Evolutionary conservation across 2,113 vertebrate species (phyloP).

Genomic region (Fukomys damarensis): DNA sequence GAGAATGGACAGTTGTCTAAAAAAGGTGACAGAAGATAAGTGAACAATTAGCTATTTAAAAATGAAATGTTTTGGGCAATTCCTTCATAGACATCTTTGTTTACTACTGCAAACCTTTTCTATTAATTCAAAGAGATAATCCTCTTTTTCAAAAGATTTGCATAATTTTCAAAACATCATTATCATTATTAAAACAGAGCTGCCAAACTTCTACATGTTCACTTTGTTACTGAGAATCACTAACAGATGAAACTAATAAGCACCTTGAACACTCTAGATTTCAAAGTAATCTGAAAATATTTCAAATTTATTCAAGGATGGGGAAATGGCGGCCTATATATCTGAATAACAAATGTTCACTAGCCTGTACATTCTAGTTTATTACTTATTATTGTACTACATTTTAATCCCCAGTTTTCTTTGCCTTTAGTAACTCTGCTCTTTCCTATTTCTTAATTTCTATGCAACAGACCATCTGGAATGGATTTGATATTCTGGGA

Average conservation of each 20-base stretch:
- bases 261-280: not conserved
- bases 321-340: not conserved
- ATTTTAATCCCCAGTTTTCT: not conserved
- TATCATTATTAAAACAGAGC: not conserved
- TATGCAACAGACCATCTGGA: conserved; percentile 27
- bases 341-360: not conserved
- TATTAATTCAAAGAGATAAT: conserved; percentile 3
- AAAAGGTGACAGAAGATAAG: not conserved
- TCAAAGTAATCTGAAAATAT: not conserved
- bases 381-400: not conserved
- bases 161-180: not conserved
- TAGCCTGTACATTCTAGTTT: not conserved
- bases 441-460: not conserved
- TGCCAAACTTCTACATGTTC: not conserved
- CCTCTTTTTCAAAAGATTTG: conserved; percentile 37
- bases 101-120: conserved; percentile 4
- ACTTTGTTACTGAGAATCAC: not conserved
- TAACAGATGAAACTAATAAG: not conserved
- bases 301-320: not conserved
- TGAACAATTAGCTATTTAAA: conserved; percentile 12
- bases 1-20: not conserved
- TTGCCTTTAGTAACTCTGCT: not conserved
- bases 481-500: conserved; percentile 45
- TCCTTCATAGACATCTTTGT: not conserved
- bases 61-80: conserved; percentile 13